Conservation (phyloP, 1,140 invertebrate species). For the Drusus annulatus region DNA sequence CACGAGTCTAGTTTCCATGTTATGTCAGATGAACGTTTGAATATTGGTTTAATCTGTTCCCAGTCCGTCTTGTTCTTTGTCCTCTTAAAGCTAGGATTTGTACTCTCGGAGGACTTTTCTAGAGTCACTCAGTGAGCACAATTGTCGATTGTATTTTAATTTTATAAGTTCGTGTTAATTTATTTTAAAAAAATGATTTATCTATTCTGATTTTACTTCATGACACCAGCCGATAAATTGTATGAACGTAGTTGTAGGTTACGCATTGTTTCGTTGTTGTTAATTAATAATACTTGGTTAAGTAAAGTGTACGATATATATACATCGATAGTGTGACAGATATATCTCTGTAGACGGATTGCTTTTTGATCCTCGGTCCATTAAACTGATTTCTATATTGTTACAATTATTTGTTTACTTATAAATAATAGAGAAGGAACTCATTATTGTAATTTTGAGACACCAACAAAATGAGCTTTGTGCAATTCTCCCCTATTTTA, state of each 20-base stretch:
- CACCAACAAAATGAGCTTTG: not conserved
- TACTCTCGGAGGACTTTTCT: no score
- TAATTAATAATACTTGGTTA: constrained; percentile 23
- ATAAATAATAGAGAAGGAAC: not conserved
- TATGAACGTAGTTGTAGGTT: constrained; percentile 27
- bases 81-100: no score
- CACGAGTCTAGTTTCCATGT: not conserved
- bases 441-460: constrained; percentile 1
- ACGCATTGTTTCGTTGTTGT: constrained; percentile 37
- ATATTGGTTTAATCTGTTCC: no score
- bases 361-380: constrained; percentile 17
- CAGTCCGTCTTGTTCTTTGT: no score
- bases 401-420: constrained; percentile 25
- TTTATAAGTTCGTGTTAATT: no score
- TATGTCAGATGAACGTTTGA: not conserved
- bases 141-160: no score
- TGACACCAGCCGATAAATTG: constrained; percentile 31
- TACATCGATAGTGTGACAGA: constrained; percentile 23
- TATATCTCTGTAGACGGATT: constrained; percentile 6
- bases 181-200: no score
- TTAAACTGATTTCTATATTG: constrained; percentile 32
- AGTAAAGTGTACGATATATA: constrained; percentile 22
- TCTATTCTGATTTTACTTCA: not conserved
- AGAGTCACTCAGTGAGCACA: no score
- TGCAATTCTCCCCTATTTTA: constrained; percentile 9